A percentile compares a stretch with the other conserved stretches of the same genome.
These are phyloP conservation scores for Catostylus mosaicus DNA, from an alignment of 30 jellyfish, hydroid and myxozoan species.

Conservation along the genomic window DNA sequence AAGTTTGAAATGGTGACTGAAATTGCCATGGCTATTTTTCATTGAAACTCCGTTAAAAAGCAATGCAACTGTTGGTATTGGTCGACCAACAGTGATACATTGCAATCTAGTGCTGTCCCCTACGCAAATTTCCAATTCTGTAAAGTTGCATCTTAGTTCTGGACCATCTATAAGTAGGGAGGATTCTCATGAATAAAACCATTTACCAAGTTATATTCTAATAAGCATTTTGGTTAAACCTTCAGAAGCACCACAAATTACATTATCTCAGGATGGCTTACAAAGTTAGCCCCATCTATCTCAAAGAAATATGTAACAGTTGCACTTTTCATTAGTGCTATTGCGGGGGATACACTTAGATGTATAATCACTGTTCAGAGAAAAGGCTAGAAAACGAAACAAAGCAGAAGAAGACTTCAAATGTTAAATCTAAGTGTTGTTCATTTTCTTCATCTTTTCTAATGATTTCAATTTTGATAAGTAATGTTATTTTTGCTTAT, in stretches of 20 bases:
- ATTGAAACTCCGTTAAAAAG: neutral
- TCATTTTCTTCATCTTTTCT: neutral
- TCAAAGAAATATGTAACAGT: neutral
- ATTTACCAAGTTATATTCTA: too few relatives aligned
- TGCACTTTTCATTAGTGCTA: neutral
- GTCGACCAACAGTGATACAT: neutral
- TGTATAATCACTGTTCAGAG: neutral
- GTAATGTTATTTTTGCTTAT: too few relatives aligned
- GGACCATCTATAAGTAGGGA: slow-evolving; percentile 11
- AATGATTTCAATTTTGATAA: too few relatives aligned
- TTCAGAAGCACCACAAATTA: neutral
- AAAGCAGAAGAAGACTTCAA: too few relatives aligned
- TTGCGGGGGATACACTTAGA: neutral
- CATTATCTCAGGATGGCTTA: too few relatives aligned
- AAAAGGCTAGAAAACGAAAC: neutral
- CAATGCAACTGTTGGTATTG: neutral
- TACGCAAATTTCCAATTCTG: neutral
- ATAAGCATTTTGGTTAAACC: neutral
- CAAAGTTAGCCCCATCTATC: too few relatives aligned
- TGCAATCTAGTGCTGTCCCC: neutral
- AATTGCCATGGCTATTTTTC: neutral
- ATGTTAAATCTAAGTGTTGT: too few relatives aligned
- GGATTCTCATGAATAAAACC: neutral
- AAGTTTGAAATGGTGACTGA: neutral
- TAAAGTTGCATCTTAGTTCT: neutral